A percentile compares a stretch with the other conserved stretches of the same genome.
These are phyloP conservation scores for Lepisosteus osseus DNA, from an alignment of 2,113 vertebrate species.

Conservation along the genomic window DNA sequence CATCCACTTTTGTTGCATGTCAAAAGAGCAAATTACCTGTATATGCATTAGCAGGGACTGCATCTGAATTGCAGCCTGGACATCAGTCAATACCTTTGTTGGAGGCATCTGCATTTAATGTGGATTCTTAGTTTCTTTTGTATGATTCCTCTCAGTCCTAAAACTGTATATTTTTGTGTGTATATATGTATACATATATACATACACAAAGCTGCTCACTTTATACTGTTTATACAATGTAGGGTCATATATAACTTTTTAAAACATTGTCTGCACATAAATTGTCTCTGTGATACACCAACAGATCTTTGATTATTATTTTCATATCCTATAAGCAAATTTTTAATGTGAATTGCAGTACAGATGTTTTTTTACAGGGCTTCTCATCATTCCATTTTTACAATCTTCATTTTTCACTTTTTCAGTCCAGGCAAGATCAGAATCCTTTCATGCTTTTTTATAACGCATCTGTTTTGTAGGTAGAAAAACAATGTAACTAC, in stretches of 20 bases:
- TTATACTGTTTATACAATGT: background rate
- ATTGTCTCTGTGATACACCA: too few species aligned
- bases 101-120: background rate
- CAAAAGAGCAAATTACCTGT: background rate
- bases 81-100: too few species aligned
- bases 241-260: slow-evolving; percentile 40
- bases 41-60: background rate
- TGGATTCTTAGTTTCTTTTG: background rate
- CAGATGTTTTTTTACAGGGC: slow-evolving; percentile 19
- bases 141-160: background rate
- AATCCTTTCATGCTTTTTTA: too few species aligned
- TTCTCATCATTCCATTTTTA: too few species aligned
- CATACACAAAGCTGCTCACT: background rate
- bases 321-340: too few species aligned
- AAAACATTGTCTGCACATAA: background rate
- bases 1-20: too few species aligned
- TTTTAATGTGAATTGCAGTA: too few species aligned
- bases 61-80: too few species aligned
- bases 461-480: too few species aligned
- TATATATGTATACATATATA: slow-evolving; percentile 1
- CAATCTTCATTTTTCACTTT: slow-evolving; percentile 32
- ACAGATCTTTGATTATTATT: too few species aligned
- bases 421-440: too few species aligned
- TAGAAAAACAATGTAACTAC: too few species aligned
- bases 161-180: background rate